A percentile compares a stretch with the other conserved stretches of the same genome.
Evolutionary conservation across 2,797 vertebrate genomes (phyloP).

Genomic region (Otus scops): DNA sequence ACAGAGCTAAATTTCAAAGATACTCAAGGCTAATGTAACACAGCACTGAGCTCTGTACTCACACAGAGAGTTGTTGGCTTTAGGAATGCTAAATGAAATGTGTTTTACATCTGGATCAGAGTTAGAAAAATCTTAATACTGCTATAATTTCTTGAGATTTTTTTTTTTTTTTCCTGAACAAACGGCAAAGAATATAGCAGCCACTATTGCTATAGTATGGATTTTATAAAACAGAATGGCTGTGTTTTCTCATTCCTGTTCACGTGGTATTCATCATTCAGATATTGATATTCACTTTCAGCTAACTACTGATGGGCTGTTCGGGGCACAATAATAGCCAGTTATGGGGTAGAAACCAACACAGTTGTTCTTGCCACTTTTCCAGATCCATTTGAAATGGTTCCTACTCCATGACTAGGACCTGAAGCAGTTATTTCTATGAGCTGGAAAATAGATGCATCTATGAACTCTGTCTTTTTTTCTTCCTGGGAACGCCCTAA

Average conservation of each 20-base stretch:
- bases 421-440: not conserved
- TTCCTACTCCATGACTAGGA: not conserved
- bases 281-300: not conserved
- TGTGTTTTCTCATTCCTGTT: not conserved
- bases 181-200: not conserved
- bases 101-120: not conserved
- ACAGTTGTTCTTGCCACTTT: not conserved
- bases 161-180: not conserved
- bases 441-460: not conserved
- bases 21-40: not conserved
- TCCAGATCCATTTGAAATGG: not conserved
- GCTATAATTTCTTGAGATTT: not conserved
- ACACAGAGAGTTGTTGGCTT: not conserved
- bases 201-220: not conserved
- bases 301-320: not conserved
- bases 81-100: not conserved
- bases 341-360: not conserved
- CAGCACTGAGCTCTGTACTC: not conserved
- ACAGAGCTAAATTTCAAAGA: slow-evolving; percentile 2
- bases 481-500: not conserved
- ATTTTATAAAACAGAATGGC: not conserved
- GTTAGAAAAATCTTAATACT: not conserved
- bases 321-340: not conserved
- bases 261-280: not conserved
- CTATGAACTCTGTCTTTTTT: not conserved